Percentiles rank a stretch among this genome's conserved stretches.
Evolutionary conservation across 2,888 invertebrate species (phyloP).

Genomic region (Thumatha senex): DNA sequence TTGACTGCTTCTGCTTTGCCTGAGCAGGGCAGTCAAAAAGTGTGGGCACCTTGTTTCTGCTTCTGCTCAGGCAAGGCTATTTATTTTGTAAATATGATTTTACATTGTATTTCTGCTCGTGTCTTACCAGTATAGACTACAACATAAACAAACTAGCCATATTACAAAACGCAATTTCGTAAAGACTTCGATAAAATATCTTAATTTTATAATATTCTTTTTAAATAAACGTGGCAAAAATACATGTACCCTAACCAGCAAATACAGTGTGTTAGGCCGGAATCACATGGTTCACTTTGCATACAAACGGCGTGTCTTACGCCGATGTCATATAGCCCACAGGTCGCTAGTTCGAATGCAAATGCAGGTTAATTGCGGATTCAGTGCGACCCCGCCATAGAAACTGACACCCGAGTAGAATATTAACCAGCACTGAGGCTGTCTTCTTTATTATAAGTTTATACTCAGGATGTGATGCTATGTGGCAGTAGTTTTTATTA

Average conservation of each 20-base stretch:
- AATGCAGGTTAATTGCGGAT: slow-evolving; percentile 75
- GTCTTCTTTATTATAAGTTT: slow-evolving; percentile 14
- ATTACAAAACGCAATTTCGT: no score
- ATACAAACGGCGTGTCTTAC: slow-evolving; percentile 10
- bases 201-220: not conserved
- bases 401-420: slow-evolving; percentile 59
- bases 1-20: no score
- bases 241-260: not conserved
- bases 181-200: no score
- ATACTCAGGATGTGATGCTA: slow-evolving; percentile 6
- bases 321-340: slow-evolving; percentile 29
- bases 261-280: slow-evolving; percentile 1
- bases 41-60: no score
- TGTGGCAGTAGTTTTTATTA: not conserved
- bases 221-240: not conserved
- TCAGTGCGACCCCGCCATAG: slow-evolving; percentile 63
- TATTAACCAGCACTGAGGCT: slow-evolving; percentile 46
- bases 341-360: slow-evolving; percentile 63
- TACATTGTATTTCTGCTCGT: no score
- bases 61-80: no score
- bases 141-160: no score
- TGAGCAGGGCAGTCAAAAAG: no score
- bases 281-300: slow-evolving; percentile 2
- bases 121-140: no score
- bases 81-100: no score